phyloP scores from a whole-genome alignment of 2,888 invertebrate species.

The Drosophila fulvimacula region DNA sequence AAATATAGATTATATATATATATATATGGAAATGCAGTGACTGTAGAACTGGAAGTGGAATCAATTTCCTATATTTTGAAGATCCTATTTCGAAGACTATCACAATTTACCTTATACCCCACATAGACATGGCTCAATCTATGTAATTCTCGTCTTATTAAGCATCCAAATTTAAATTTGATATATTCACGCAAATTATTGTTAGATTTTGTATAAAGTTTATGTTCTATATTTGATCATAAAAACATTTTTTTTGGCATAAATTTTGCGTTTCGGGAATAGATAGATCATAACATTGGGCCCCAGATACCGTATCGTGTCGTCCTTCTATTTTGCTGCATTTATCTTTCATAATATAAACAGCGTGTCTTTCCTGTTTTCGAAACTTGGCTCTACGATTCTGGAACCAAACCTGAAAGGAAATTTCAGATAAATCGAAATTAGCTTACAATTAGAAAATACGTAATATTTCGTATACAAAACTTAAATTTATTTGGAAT shows the following conservation, averaged over 20 bases:
- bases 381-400: slow-evolving; percentile 83
- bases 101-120: not conserved
- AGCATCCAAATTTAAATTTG: not conserved
- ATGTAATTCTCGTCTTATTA: not conserved
- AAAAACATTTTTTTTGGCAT: slow-evolving; percentile 70
- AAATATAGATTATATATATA: too few relatives aligned
- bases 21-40: too few relatives aligned
- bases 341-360: slow-evolving; percentile 75
- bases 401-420: slow-evolving; percentile 82
- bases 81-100: too few relatives aligned
- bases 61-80: too few relatives aligned
- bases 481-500: too few relatives aligned
- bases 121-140: not conserved
- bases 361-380: slow-evolving; percentile 80
- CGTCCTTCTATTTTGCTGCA: slow-evolving; percentile 63
- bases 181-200: slow-evolving; percentile 13
- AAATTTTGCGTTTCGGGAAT: slow-evolving; percentile 53
- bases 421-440: not conserved
- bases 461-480: too few relatives aligned
- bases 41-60: not conserved
- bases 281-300: slow-evolving; percentile 52
- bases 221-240: slow-evolving; percentile 65
- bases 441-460: not conserved
- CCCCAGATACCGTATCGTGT: slow-evolving; percentile 44
- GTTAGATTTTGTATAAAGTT: slow-evolving; percentile 27